Conservation (phyloP, 1,140 invertebrate species). For the Hypsibius dujardini region DNA sequence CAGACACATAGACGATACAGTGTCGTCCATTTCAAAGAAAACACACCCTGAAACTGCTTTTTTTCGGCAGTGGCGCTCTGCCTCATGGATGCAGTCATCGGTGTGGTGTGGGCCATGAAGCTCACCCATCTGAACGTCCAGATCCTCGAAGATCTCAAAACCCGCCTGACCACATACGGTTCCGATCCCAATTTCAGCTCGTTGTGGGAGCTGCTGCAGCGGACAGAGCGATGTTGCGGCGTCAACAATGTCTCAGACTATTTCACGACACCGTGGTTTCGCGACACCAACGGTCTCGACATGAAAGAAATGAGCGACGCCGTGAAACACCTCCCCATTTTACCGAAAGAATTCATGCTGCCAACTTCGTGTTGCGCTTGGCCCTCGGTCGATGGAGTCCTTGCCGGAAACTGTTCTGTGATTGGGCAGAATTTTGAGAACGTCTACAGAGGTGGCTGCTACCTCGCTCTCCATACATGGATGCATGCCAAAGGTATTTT, state of each 20-base stretch:
- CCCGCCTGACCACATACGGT: slow-evolving; percentile 45
- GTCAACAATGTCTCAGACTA: slow-evolving; percentile 50
- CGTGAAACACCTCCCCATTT: background rate
- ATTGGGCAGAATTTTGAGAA: background rate
- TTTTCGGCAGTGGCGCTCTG: background rate
- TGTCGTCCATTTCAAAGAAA: too few species aligned
- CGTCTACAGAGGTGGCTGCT: background rate
- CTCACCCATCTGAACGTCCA: slow-evolving; percentile 54
- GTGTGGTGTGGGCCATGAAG: slow-evolving; percentile 65
- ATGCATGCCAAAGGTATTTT: background rate
- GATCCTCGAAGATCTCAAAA: slow-evolving; percentile 46
- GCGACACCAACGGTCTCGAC: background rate
- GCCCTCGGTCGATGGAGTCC: background rate
- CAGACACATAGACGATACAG: too few species aligned
- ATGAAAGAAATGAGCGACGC: background rate
- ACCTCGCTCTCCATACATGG: slow-evolving; percentile 7
- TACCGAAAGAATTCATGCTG: background rate
- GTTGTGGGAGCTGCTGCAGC: slow-evolving; percentile 60
- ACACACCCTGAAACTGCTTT: background rate
- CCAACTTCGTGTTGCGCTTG: background rate
- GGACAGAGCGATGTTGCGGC: slow-evolving; percentile 57
- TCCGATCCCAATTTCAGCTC: slow-evolving; percentile 50
- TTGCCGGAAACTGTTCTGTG: background rate
- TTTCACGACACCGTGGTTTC: slow-evolving; percentile 25
- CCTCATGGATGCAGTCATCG: slow-evolving; percentile 33